Evolutionary conservation across 2,113 vertebrate genomes (phyloP).

Genomic region (Anser brachyrhynchus): DNA sequence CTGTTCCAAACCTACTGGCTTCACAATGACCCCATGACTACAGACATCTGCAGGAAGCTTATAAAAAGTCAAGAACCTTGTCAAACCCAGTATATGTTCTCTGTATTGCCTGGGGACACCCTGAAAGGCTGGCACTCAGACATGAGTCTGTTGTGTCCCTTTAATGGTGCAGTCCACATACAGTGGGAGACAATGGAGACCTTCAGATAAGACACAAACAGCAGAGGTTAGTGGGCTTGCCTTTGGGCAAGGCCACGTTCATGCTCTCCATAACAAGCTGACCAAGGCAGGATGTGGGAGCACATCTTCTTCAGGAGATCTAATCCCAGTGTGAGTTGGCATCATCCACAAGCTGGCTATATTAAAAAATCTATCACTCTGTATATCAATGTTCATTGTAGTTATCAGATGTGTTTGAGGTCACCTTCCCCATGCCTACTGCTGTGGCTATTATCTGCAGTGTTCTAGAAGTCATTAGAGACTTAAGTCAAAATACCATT

Average conservation of each 20-base stretch:
- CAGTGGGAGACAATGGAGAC: neutral
- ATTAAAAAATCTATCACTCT: neutral
- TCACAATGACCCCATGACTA: neutral
- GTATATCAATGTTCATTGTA: neutral
- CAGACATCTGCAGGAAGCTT: neutral
- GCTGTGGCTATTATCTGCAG: neutral
- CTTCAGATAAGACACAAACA: neutral
- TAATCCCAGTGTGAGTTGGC: fast-evolving
- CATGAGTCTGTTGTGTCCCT: neutral
- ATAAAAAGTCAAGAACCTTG: neutral
- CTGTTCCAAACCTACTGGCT: neutral
- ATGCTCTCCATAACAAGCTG: neutral
- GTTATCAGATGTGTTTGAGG: neutral
- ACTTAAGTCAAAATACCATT: neutral
- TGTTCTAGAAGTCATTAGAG: neutral
- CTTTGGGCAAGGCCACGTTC: neutral
- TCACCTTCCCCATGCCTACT: neutral
- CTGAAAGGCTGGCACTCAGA: neutral
- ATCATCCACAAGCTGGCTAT: neutral
- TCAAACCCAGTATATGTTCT: neutral
- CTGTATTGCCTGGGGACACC: neutral
- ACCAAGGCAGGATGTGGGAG: neutral
- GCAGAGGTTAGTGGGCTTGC: neutral
- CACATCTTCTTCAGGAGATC: neutral
- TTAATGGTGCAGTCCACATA: neutral